Conservation (phyloP, 2,888 invertebrate species). For the Acanthosoma haemorrhoidale region DNA sequence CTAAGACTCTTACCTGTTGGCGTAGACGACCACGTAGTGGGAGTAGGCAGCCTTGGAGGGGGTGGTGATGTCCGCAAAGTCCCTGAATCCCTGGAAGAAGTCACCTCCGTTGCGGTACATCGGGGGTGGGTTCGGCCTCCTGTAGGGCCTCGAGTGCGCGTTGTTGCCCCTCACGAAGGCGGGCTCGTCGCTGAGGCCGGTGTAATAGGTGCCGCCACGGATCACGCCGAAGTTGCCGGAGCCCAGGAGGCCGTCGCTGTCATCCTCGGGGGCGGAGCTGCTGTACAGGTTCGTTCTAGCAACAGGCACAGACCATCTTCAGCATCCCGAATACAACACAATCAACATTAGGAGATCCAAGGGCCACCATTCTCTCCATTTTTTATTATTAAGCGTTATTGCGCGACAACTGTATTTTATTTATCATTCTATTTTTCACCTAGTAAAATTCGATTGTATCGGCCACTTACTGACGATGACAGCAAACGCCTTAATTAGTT, state of each 20-base stretch:
- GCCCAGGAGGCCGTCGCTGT: constrained; percentile 55
- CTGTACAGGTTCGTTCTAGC: constrained; percentile 1
- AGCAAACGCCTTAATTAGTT: too few species aligned
- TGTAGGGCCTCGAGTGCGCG: constrained; percentile 63
- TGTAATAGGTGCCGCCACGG: constrained; percentile 77
- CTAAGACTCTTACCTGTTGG: constrained; percentile 74
- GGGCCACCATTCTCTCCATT: too few species aligned
- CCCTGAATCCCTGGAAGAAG: constrained; percentile 83
- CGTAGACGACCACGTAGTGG: constrained; percentile 76
- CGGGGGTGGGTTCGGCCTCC: constrained; percentile 57
- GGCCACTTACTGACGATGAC: too few species aligned
- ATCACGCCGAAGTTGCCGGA: constrained; percentile 85
- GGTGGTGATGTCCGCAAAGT: constrained; percentile 84
- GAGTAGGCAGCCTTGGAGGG: constrained; percentile 76
- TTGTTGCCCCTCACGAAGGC: constrained; percentile 59
- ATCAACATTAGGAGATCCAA: too few species aligned
- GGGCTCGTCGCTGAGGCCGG: constrained; percentile 52
- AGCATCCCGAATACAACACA: too few species aligned
- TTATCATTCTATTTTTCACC: too few species aligned
- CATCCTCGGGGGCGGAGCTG: constrained; percentile 38
- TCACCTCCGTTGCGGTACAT: constrained; percentile 48
- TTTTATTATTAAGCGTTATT: too few species aligned
- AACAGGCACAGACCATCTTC: not conserved
- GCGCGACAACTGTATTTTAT: too few species aligned
- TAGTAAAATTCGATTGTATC: too few species aligned